A percentile compares a stretch with the other conserved stretches of the same genome.
Conservation (phyloP, 2,797 vertebrate genomes). For the Gila robusta region DNA sequence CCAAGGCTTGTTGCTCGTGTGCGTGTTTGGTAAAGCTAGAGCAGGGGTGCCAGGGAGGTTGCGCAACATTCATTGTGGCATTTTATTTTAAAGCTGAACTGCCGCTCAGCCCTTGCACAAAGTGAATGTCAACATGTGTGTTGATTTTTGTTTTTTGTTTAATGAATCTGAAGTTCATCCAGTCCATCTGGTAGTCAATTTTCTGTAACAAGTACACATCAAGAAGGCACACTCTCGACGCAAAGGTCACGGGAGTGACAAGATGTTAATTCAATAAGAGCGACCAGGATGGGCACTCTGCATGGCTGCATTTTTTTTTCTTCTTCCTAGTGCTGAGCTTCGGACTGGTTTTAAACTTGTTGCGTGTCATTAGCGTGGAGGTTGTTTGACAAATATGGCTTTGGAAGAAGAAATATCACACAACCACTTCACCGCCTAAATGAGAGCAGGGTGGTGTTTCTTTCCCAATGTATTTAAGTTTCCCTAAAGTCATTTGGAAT, state of each 20-base stretch:
- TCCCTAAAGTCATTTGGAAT: conserved; percentile 25
- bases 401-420: conserved; percentile 4
- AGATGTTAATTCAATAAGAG: conserved; percentile 47
- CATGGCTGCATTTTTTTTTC: not conserved
- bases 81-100: conserved; percentile 38
- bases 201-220: conserved; percentile 41
- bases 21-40: not conserved
- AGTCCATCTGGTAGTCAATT: conserved; percentile 41
- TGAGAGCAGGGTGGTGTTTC: conserved; percentile 12
- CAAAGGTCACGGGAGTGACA: conserved; percentile 22
- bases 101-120: not conserved
- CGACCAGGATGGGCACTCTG: not conserved
- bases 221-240: not conserved
- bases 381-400: conserved; percentile 23
- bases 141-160: conserved; percentile 39
- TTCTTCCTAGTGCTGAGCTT: not conserved
- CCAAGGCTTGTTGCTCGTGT: not conserved
- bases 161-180: conserved; percentile 47
- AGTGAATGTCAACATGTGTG: conserved; percentile 36
- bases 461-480: conserved; percentile 16
- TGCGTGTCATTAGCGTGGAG: not conserved
- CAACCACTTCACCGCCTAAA: not conserved
- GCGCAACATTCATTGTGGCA: conserved; percentile 8
- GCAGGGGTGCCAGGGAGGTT: not conserved
- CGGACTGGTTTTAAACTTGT: not conserved